phyloP scores from a whole-genome alignment of 1,140 invertebrate genomes.

The Campoletis sonorensis region DNA sequence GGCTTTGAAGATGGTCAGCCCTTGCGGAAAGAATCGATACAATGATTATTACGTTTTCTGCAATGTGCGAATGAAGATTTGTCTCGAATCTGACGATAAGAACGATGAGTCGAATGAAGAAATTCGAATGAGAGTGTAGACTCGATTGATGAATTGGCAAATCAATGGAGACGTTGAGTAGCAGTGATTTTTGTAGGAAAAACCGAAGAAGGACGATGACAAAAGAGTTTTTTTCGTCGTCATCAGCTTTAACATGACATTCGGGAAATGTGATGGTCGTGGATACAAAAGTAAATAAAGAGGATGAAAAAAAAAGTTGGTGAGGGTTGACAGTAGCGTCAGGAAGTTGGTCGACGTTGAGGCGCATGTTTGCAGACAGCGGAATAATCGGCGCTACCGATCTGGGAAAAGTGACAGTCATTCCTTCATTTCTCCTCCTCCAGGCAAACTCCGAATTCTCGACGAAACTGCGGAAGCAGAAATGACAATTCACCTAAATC shows the following conservation, averaged over 20 bases:
- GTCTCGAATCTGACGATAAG: too few relatives aligned
- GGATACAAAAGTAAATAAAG: not conserved
- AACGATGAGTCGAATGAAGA: too few relatives aligned
- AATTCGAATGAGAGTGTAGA: too few relatives aligned
- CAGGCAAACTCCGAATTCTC: too few relatives aligned
- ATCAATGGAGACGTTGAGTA: too few relatives aligned
- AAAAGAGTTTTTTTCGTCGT: not conserved
- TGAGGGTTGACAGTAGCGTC: not conserved
- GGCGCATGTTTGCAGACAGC: too few relatives aligned
- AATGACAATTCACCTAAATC: constrained; percentile 17
- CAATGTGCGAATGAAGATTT: too few relatives aligned
- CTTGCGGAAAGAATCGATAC: too few relatives aligned
- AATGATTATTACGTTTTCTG: too few relatives aligned
- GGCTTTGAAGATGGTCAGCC: too few relatives aligned
- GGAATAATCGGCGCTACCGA: constrained; percentile 30
- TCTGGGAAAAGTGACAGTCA: constrained; percentile 41
- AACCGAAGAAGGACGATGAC: not conserved
- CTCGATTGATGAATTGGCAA: not conserved
- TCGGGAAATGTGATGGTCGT: not conserved
- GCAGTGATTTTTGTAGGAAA: not conserved
- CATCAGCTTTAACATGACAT: not conserved
- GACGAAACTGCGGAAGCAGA: not conserved
- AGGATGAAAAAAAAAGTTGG: not conserved
- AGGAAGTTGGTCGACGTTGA: not conserved
- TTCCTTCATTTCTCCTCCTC: not conserved